These are phyloP conservation scores for Trissolcus japonicus DNA, from an alignment of 2,888 invertebrate genomes.

Conservation along the genomic window DNA sequence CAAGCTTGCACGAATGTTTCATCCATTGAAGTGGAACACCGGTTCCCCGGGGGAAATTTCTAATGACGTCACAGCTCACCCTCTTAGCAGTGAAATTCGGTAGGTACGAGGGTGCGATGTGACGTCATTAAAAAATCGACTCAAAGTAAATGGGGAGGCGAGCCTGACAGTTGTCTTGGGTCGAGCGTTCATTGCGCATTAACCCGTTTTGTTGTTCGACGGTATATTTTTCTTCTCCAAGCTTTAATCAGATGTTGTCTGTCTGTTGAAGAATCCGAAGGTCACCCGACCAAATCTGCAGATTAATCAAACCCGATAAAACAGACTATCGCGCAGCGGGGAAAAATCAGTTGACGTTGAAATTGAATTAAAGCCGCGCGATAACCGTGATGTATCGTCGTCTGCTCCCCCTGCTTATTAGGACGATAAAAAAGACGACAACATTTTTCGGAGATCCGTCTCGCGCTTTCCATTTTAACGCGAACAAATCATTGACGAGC, in stretches of 20 bases:
- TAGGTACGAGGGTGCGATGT: conserved; percentile 46
- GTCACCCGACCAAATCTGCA: conserved; percentile 4
- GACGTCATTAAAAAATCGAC: conserved; percentile 55
- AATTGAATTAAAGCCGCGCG: conserved; percentile 15
- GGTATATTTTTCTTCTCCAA: background rate
- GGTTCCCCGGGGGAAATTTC: conserved; percentile 45
- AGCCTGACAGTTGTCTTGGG: conserved; percentile 27
- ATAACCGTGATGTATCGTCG: conserved; percentile 13
- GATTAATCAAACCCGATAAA: conserved; percentile 17
- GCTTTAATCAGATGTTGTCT: background rate
- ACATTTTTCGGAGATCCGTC: conserved; percentile 4
- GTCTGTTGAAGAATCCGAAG: background rate
- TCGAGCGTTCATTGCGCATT: conserved; percentile 35
- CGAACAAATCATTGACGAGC: conserved; percentile 23
- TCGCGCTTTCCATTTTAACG: conserved; percentile 10
- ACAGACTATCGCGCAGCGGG: background rate
- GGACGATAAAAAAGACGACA: too few relatives aligned
- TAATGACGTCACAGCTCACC: conserved; percentile 55
- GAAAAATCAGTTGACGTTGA: conserved; percentile 14
- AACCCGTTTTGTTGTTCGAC: too few relatives aligned
- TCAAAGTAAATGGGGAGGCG: conserved; percentile 39
- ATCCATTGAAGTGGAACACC: conserved; percentile 46
- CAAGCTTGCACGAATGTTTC: conserved; percentile 38
- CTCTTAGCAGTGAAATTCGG: conserved; percentile 52
- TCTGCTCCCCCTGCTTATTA: background rate